Percentiles rank a stretch among this genome's conserved stretches.
Evolutionary conservation across 2,797 vertebrate species (phyloP).

Genomic region (Scyliorhinus canicula): DNA sequence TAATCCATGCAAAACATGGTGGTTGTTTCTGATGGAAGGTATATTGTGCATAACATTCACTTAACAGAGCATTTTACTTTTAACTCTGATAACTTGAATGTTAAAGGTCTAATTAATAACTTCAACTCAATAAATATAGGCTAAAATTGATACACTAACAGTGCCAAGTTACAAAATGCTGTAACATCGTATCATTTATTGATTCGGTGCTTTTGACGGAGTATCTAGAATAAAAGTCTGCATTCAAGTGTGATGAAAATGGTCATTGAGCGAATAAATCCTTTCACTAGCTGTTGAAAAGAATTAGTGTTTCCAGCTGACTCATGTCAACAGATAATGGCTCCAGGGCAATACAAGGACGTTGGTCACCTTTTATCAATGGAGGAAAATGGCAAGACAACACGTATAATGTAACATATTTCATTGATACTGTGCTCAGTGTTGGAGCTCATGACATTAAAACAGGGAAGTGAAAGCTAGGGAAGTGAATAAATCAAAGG

Average conservation of each 20-base stretch:
- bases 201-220: not conserved
- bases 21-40: not conserved
- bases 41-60: not conserved
- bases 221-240: not conserved
- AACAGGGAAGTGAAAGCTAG: not conserved
- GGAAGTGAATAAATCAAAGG: not conserved
- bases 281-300: not conserved
- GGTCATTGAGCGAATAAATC: not conserved
- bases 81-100: not conserved
- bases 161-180: not conserved
- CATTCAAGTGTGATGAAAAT: not conserved
- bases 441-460: not conserved
- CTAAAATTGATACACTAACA: not conserved
- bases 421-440: not conserved
- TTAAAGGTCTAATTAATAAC: not conserved
- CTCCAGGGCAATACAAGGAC: not conserved
- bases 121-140: not conserved
- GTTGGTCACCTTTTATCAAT: not conserved
- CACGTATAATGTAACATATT: not conserved
- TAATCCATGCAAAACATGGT: not conserved
- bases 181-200: not conserved
- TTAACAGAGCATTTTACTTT: not conserved
- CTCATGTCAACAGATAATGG: not conserved
- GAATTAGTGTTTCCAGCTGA: not conserved
- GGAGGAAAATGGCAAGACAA: not conserved